These are phyloP conservation scores for Taurulus bubalis DNA, from an alignment of 2,113 vertebrate species.

Conservation along the genomic window DNA sequence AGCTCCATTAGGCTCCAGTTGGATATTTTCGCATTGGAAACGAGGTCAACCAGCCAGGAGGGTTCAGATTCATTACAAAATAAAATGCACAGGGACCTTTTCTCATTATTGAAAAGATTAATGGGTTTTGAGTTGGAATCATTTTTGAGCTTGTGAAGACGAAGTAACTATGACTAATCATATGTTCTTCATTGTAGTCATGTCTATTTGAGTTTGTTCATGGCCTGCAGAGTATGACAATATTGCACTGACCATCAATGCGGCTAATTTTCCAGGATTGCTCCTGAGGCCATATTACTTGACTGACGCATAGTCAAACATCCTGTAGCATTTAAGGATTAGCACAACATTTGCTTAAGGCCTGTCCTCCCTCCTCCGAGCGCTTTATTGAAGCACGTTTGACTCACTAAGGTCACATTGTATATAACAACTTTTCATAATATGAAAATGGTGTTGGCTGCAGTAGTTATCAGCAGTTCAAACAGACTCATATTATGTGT, in stretches of 20 bases:
- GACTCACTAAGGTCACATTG: constrained; percentile 23
- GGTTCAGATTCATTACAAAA: constrained; percentile 71
- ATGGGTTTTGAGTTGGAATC: constrained; percentile 53
- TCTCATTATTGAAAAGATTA: constrained; percentile 71
- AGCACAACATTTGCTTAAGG: constrained; percentile 41
- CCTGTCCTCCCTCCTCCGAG: background rate
- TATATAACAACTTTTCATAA: constrained; percentile 8
- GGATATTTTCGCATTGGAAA: constrained; percentile 72
- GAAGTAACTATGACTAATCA: constrained; percentile 1
- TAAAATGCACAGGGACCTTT: constrained; percentile 64
- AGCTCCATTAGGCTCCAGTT: constrained; percentile 56
- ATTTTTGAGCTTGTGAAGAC: constrained; percentile 3
- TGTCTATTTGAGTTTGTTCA: constrained; percentile 12
- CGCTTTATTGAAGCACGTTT: constrained; percentile 19
- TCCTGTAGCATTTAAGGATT: constrained; percentile 32
- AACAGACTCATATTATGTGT: constrained; percentile 23
- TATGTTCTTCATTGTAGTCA: background rate
- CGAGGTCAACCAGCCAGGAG: constrained; percentile 68
- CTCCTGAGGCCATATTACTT: constrained; percentile 1
- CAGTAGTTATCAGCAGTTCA: background rate
- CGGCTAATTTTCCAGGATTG: constrained; percentile 30
- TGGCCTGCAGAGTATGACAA: constrained; percentile 19
- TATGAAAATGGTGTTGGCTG: background rate
- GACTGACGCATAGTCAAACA: constrained; percentile 32
- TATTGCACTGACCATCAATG: background rate